Evolutionary conservation across 1,140 invertebrate genomes (phyloP).

Genomic region (Drosophila micromelanica): DNA sequence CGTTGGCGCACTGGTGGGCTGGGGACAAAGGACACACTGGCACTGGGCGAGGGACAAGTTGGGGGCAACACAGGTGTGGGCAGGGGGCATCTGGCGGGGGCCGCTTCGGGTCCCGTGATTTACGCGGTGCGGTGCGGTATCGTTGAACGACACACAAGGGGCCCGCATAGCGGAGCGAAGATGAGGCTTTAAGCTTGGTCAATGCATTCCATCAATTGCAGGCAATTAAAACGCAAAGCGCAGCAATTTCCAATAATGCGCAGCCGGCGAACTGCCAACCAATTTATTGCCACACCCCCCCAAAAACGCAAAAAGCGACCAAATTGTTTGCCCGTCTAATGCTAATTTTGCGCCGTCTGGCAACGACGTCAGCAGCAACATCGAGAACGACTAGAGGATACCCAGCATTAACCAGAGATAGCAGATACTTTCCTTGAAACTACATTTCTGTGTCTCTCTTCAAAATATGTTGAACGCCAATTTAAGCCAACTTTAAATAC

Average conservation of each 20-base stretch:
- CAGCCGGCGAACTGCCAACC: constrained; percentile 21
- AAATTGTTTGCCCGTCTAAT: constrained; percentile 71
- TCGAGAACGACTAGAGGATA: background rate
- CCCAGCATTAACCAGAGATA: too few species aligned
- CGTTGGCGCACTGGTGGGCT: background rate
- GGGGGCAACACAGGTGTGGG: background rate
- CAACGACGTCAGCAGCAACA: constrained; percentile 45
- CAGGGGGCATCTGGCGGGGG: background rate
- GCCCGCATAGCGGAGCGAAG: background rate
- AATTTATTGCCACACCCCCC: constrained; percentile 30
- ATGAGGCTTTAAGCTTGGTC: constrained; percentile 43
- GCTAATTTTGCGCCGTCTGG: constrained; percentile 73
- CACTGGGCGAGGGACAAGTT: too few species aligned
- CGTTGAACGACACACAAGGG: constrained; percentile 54
- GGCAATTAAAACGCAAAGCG: constrained; percentile 69
- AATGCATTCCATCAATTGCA: constrained; percentile 61
- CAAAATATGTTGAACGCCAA: too few species aligned
- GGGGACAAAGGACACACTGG: background rate
- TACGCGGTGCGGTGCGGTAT: constrained; percentile 16
- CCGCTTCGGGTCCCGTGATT: constrained; percentile 32
- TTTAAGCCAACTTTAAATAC: too few species aligned
- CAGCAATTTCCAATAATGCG: constrained; percentile 73
- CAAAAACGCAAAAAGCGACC: constrained; percentile 13
- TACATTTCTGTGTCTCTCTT: too few species aligned
- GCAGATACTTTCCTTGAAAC: too few species aligned